A percentile compares a stretch with the other conserved stretches of the same genome.
These are phyloP conservation scores for Apis mellifera DNA, from an alignment of 1,140 invertebrate genomes.

Conservation along the genomic window Amel_HAv3.1 CM009935.2:3996001-3996500, in stretches of 20 bases:
- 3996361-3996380: too few relatives aligned
- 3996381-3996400: too few relatives aligned
- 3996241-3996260: background rate
- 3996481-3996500: background rate
- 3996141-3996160: conserved; percentile 63
- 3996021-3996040: conserved; percentile 43
- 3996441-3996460: too few relatives aligned
- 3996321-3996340: conserved; percentile 64
- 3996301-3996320: conserved; percentile 63
- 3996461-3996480: too few relatives aligned
- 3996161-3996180: conserved; percentile 45
- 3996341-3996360: too few relatives aligned
- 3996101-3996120: conserved; percentile 47
- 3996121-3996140: conserved; percentile 59
- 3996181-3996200: background rate
- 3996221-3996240: conserved; percentile 3
- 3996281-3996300: conserved; percentile 52
- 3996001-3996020: conserved; percentile 56
- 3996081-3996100: conserved; percentile 58
- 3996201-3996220: background rate
- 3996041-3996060: conserved; percentile 59
- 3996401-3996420: background rate
- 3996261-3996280: conserved; percentile 8
- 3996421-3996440: too few relatives aligned
- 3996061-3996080: conserved; percentile 66